Conservation (phyloP, 2,113 vertebrate species). For the Amphiprion percula region DNA sequence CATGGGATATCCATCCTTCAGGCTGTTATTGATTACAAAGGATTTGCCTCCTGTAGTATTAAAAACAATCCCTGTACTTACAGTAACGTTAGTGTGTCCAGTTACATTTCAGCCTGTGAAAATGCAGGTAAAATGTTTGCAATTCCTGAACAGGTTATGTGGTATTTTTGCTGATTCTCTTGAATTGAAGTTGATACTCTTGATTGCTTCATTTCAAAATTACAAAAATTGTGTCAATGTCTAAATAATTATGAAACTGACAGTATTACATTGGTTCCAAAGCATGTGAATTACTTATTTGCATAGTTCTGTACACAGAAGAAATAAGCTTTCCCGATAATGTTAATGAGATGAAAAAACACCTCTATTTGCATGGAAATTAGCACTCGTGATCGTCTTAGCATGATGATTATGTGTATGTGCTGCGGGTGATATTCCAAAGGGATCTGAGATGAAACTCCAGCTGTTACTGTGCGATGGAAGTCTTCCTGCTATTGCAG, state of each 20-base stretch:
- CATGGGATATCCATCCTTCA: too few species aligned
- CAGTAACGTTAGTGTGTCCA: too few species aligned
- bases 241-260: background rate
- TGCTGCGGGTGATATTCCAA: slow-evolving; percentile 65
- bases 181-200: too few species aligned
- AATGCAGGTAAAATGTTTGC: too few species aligned
- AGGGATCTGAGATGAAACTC: slow-evolving; percentile 46
- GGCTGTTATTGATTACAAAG: too few species aligned
- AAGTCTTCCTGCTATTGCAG: slow-evolving; percentile 25
- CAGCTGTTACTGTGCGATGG: slow-evolving; percentile 61
- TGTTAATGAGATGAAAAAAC: slow-evolving; percentile 77
- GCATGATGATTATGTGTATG: slow-evolving; percentile 74
- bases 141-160: too few species aligned
- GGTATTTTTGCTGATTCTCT: too few species aligned
- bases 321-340: slow-evolving; percentile 52
- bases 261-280: background rate
- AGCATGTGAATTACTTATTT: slow-evolving; percentile 47
- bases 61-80: too few species aligned
- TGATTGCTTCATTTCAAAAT: background rate
- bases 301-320: slow-evolving; percentile 53
- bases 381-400: slow-evolving; percentile 79
- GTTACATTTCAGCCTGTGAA: too few species aligned
- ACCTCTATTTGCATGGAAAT: slow-evolving; percentile 80
- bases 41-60: too few species aligned
- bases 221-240: background rate